Evolutionary conservation across 2,113 vertebrate species (phyloP), one percentile per base, ranked within the genome.

Genomic region (Aviceda subcristata): DNA sequence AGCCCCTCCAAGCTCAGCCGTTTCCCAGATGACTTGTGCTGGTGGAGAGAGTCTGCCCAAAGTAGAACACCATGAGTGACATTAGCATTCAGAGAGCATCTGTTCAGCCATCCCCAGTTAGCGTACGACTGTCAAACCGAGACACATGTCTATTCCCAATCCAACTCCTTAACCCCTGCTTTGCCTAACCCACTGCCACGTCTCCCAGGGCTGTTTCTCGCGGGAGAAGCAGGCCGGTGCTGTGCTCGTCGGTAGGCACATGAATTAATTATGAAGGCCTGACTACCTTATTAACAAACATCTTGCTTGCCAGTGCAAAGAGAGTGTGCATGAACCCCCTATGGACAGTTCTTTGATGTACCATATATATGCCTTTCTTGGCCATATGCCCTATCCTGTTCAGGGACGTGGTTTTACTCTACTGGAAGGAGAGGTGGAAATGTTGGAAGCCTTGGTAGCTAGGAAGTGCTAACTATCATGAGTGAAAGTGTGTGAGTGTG

Each of bases 1-100:
- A 78, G 36, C 91, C 78, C 80, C 76, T 91, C 83, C 86, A 72
- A 85, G 69, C 86, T 91, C 88, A 87, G 76, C 62, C 53, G 11
- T 75, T 81, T 92, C 83, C 89, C 92, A 73, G 88, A 87, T 94
- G 92, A 93, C 96, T 97, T 89, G 69, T 92, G 38, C 94, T 96
- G 92, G 84, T 96, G 95, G 94, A 96, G 95, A 94, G 95, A 94
- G 46, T 81, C 91, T 94, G 94, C 97, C 94, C 94, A 92, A 95
- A 94, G 95, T 95, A 97, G 95, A 97, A 96, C 96, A 94, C 96
- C 92, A 88, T 92, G 94, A 97, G 92, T 94, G 95, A 96, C 94
- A 97, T 96, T 97, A 97, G 96, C 92, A 95, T 95, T 96, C 95
- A 18, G 91, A 96, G 95, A 96, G 96, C 96, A 97, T 97, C 96